Evolutionary conservation across 2,888 invertebrate species (phyloP), one percentile per base, ranked within the genome.

Genomic region (Globia sparganii): DNA sequence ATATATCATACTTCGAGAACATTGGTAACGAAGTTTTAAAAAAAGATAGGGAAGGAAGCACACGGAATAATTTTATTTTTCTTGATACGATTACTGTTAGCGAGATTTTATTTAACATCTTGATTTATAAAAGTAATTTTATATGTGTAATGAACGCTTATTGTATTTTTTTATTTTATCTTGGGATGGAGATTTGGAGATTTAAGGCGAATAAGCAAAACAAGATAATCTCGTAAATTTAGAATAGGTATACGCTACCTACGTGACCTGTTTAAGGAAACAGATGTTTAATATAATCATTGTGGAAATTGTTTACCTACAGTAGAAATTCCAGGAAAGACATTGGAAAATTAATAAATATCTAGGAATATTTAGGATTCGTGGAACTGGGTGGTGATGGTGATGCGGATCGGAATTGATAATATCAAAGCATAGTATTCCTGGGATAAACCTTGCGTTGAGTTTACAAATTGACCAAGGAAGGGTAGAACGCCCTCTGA

Each of bases 81-180:
- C 86, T 86, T 90, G 83, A 85, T 87, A 77, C 82, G 86, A 90
- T 90, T 88, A 88, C 77, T 72, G 72, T 67, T 79, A 81, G 78
- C 76, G 83, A 82, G 73, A 86, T 88, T 88, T 86, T 84, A 85
- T 90, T 87, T 86, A 85, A 81, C 81, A 75, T 87, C 72, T 64
- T 79, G 79, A 81, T 86, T 79, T 77, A 81, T 71, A 80, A 84
- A 84, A 80, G 77, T 80, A 75, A 66, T 64, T 58, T 66, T 77
- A 56, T 66, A 43, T 72, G 72, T 75, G 61, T 84, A 78, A 84
- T 82, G 75, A 86, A 83, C 76, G 75, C 67, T 78, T 70, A 69
- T 74, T 77, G 73, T 80, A 37, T 71, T 78, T 59, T 49, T 70
- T 66, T 70, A 58, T 81, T 76, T 68, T 64, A 64, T 75, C 18